Evolutionary conservation across 2,888 invertebrate species (phyloP), one percentile per base, ranked within the genome.

Genomic region (Stegana nigrithorax): DNA sequence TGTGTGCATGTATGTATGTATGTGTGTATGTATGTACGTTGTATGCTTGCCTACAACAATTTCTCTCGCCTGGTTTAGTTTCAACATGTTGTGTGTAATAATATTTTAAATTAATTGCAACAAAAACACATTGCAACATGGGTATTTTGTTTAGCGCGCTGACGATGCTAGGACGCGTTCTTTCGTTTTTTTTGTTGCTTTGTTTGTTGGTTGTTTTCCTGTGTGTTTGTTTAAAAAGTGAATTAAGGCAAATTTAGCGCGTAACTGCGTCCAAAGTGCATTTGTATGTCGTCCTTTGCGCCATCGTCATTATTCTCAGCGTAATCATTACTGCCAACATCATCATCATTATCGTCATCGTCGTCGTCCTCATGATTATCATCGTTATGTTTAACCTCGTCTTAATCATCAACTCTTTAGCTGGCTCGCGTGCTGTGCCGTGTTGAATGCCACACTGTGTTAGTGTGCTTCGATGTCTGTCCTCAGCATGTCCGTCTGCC

Each of bases 81-180:
- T 60, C 44, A n/a, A 21, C 36, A 26, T 62, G 36, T 55, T 58
- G 68, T 70, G 71, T 73, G 71, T 78, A 74, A 80, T 81, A 80
- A 80, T 81, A 81, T 81, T 81, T 81, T 81, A 80, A 80, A 80
- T 80, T 81, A 81, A 80, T 80, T 80, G 78, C 80, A 80, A 81
- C 75, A 78, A 77, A 79, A 76, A 79, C 67, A 67, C 68, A 68
- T 65, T 61, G 60, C 60, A 42, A 53, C 57, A 51, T 64, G 61
- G 56, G 45, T 27, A 42, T 32, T 39, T 42, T 56, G 65, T 19
- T 12, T 29, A 14, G 27, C 32, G 27, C 63, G 64, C 29, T 32
- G 27, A 55, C 26, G 63, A 42, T 14, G 47, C 58, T n/a, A n/a
- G 32, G 55, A 29, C 60, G 47, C 64, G 36, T 51, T 2, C 39